These are phyloP conservation scores for Ernsta delagoae DNA, from an alignment of 2,888 invertebrate genomes.

Conservation along the genomic window DNA sequence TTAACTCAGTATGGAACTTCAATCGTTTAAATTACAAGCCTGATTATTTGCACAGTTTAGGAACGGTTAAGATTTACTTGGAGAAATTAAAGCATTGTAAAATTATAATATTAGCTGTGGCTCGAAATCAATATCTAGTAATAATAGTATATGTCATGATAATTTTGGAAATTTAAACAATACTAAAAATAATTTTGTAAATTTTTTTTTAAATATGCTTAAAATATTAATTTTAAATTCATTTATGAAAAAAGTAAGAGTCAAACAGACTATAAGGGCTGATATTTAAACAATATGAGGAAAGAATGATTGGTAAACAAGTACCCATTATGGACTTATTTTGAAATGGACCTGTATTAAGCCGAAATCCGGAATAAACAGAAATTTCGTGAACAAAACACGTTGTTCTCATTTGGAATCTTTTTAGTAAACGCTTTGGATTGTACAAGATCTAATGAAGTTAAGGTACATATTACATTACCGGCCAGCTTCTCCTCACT, in stretches of 20 bases:
- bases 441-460: conserved; percentile 28
- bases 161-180: no score
- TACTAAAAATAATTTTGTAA: no score
- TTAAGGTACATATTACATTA: conserved; percentile 21
- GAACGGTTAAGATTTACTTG: not conserved
- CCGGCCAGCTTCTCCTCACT: conserved; percentile 11
- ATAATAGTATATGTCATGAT: no score
- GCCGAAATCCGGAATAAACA: conserved; percentile 8
- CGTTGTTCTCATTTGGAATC: conserved; percentile 25
- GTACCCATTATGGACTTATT: no score
- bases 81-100: not conserved
- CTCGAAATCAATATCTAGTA: no score
- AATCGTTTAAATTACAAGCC: conserved; percentile 55
- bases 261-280: no score
- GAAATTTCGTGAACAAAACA: conserved; percentile 17
- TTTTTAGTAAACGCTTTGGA: conserved; percentile 19
- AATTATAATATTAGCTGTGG: not conserved
- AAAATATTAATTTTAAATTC: no score
- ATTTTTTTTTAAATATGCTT: no score
- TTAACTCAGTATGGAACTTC: conserved; percentile 71
- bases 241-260: no score
- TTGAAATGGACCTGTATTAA: no score
- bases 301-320: no score
- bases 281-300: no score
- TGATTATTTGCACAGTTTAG: conserved; percentile 6